Conservation (phyloP, 2,797 vertebrate species). For the Eupleurogrammus muticus region DNA sequence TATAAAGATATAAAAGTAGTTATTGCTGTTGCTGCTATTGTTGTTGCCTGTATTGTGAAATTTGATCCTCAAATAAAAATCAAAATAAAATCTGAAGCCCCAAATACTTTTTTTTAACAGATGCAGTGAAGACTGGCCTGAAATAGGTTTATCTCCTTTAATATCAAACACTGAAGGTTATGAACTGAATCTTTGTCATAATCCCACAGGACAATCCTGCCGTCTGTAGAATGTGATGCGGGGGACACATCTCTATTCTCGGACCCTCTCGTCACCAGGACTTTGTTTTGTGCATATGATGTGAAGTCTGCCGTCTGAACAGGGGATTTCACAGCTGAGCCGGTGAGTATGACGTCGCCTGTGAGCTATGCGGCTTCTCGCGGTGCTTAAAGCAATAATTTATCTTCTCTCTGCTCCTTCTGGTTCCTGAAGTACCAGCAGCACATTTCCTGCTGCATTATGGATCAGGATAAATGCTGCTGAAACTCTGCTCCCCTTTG, state of each 20-base stretch:
- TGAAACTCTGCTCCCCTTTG: neutral
- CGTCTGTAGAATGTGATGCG: neutral
- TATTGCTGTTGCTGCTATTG: too few relatives aligned
- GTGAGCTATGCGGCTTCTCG: slow-evolving; percentile 25
- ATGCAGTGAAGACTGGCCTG: too few relatives aligned
- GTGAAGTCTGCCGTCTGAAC: slow-evolving; percentile 18
- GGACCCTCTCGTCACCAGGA: slow-evolving; percentile 30
- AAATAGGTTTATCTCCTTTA: too few relatives aligned
- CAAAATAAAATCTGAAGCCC: too few relatives aligned
- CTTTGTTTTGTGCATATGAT: slow-evolving; percentile 33
- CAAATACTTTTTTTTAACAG: too few relatives aligned
- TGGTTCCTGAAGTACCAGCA: slow-evolving; percentile 8
- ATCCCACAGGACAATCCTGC: neutral
- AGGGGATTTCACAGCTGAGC: slow-evolving; percentile 48
- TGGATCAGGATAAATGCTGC: slow-evolving; percentile 27
- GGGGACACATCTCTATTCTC: slow-evolving; percentile 22
- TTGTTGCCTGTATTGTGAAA: too few relatives aligned
- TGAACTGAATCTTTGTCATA: too few relatives aligned
- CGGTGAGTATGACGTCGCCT: slow-evolving; percentile 33
- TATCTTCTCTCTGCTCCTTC: slow-evolving; percentile 41
- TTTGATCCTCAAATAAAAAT: too few relatives aligned
- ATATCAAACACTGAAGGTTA: too few relatives aligned
- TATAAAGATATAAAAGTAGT: too few relatives aligned
- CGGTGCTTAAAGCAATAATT: slow-evolving; percentile 37
- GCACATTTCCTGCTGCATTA: slow-evolving; percentile 23